A percentile compares a stretch with the other conserved stretches of the same genome.
These are phyloP conservation scores for Arctocebus calabarensis DNA, from an alignment of 2,797 vertebrate species.

Conservation along the genomic window DNA sequence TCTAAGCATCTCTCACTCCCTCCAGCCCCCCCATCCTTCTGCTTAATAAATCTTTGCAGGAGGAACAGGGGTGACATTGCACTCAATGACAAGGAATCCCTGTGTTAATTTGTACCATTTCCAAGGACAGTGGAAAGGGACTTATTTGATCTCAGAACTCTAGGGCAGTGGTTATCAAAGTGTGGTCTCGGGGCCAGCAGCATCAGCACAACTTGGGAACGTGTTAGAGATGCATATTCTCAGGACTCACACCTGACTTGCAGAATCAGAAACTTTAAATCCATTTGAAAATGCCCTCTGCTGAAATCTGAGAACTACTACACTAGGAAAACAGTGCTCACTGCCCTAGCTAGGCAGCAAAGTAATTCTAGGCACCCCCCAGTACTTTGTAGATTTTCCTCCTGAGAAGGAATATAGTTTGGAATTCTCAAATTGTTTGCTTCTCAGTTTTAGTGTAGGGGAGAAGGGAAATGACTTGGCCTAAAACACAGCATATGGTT, in stretches of 20 bases:
- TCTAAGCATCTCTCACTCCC: background rate
- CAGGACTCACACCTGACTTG: background rate
- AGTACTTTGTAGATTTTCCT: background rate
- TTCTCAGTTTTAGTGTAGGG: conserved; percentile 54
- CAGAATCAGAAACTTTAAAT: background rate
- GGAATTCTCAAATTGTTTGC: conserved; percentile 57
- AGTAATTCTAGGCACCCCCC: background rate
- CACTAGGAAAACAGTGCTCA: background rate
- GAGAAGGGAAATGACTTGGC: conserved; percentile 67
- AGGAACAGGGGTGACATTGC: background rate
- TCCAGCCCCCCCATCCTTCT: background rate
- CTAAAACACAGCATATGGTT: conserved; percentile 69
- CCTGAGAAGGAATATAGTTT: conserved; percentile 39
- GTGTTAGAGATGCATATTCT: background rate
- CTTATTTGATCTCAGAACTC: background rate
- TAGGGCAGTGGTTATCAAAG: background rate
- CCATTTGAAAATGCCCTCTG: background rate
- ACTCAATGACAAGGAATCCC: background rate
- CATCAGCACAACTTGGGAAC: background rate
- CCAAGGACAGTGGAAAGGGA: conserved; percentile 30
- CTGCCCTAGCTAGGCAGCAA: background rate
- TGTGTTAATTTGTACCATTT: background rate
- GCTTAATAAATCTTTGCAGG: background rate
- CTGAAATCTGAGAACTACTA: conserved; percentile 5
- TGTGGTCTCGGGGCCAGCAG: background rate